Conservation (phyloP, 2,888 invertebrate species). For the Clistopyga incitator region DNA sequence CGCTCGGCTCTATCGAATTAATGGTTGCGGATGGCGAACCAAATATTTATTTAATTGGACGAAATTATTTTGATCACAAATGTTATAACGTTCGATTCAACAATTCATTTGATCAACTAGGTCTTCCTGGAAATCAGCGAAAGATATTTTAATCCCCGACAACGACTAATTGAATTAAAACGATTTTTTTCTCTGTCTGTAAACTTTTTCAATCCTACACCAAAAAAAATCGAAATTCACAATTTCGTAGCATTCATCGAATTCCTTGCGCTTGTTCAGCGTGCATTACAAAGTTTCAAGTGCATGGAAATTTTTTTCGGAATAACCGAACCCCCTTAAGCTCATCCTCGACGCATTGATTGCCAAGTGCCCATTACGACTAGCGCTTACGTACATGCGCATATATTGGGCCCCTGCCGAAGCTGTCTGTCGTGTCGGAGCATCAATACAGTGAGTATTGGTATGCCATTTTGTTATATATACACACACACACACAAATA, state of each 20-base stretch:
- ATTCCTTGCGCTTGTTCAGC: neutral
- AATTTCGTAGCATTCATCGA: neutral
- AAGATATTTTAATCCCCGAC: too few relatives aligned
- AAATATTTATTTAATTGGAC: too few relatives aligned
- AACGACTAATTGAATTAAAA: too few relatives aligned
- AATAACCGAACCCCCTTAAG: neutral
- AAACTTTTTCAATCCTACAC: too few relatives aligned
- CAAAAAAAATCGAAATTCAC: neutral
- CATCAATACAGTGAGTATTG: constrained; percentile 23
- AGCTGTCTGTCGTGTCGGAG: constrained; percentile 17
- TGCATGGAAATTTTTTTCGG: neutral
- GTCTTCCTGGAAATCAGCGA: too few relatives aligned
- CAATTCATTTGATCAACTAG: too few relatives aligned
- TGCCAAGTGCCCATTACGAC: constrained; percentile 40
- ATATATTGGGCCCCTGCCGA: constrained; percentile 20
- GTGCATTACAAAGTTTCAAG: neutral
- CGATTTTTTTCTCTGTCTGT: too few relatives aligned
- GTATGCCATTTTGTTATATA: neutral
- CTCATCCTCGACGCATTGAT: constrained; percentile 21
- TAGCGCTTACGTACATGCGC: constrained; percentile 12
- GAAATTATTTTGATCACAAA: too few relatives aligned
- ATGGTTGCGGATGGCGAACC: too few relatives aligned
- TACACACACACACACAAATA: too few relatives aligned
- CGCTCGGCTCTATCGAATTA: too few relatives aligned
- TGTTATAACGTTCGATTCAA: too few relatives aligned